A percentile compares a stretch with the other conserved stretches of the same genome.
Conservation (phyloP, 2,888 invertebrate species). For the Eilema caniola region DNA sequence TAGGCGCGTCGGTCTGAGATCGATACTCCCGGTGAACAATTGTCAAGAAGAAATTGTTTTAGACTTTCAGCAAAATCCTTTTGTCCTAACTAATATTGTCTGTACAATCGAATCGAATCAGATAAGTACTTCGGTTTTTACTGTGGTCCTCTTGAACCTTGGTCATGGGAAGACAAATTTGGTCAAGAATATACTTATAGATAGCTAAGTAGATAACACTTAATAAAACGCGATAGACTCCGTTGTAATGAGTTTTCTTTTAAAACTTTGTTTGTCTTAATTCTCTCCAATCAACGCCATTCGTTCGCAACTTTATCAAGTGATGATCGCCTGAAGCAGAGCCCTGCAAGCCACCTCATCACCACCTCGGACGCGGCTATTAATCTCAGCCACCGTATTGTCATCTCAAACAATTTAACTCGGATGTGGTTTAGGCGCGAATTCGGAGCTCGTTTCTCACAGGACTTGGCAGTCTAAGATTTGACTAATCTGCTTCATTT, state of each 20-base stretch:
- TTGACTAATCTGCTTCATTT: neutral
- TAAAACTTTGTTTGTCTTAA: neutral
- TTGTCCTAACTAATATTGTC: too few relatives aligned
- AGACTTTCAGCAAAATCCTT: too few relatives aligned
- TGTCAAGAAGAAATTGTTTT: neutral
- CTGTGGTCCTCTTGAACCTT: neutral
- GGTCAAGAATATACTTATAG: too few relatives aligned
- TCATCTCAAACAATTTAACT: slow-evolving; percentile 17
- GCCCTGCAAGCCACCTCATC: neutral
- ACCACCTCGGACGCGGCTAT: neutral
- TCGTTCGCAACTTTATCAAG: neutral
- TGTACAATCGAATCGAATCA: too few relatives aligned
- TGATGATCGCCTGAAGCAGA: neutral
- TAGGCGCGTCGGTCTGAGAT: neutral
- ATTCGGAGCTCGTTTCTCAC: slow-evolving; percentile 6
- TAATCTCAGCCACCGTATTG: slow-evolving; percentile 13
- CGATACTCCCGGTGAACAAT: neutral
- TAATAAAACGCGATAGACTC: neutral
- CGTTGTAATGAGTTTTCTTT: neutral
- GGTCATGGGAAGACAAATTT: neutral
- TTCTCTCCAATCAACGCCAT: neutral
- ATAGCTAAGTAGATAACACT: neutral
- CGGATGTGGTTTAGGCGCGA: slow-evolving; percentile 3
- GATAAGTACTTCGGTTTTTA: too few relatives aligned
- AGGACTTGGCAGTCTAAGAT: neutral